phyloP scores from a whole-genome alignment of 1,140 invertebrate genomes.

The Hyphantria cunea region DNA sequence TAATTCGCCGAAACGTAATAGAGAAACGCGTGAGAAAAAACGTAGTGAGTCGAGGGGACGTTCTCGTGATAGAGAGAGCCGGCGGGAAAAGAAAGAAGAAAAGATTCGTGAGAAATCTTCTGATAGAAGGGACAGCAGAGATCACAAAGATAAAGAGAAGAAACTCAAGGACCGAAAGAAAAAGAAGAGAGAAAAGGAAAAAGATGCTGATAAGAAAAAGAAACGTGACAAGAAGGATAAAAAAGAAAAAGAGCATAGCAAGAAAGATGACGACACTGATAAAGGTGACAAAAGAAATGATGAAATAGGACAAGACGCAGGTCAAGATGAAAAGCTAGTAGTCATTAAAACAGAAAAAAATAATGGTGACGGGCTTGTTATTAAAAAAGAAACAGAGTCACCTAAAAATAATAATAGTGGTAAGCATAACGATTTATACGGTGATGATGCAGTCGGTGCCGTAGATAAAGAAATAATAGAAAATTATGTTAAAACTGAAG shows the following conservation, averaged over 20 bases:
- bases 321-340: conserved; percentile 24
- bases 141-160: conserved; percentile 76
- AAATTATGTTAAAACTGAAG: conserved; percentile 71
- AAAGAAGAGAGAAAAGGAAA: conserved; percentile 76
- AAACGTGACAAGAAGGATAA: conserved; percentile 78
- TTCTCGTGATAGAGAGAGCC: conserved; percentile 61
- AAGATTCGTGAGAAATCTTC: conserved; percentile 66
- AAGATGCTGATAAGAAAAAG: conserved; percentile 74
- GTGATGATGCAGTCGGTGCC: conserved; percentile 67
- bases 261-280: conserved; percentile 47
- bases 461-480: conserved; percentile 78
- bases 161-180: conserved; percentile 78
- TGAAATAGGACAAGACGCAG: conserved; percentile 29
- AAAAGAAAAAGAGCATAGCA: conserved; percentile 66
- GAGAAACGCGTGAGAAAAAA: conserved; percentile 67
- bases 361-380: conserved; percentile 19
- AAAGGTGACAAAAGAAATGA: conserved; percentile 36
- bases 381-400: conserved; percentile 23
- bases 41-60: conserved; percentile 72
- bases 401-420: conserved; percentile 37
- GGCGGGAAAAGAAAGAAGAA: conserved; percentile 72
- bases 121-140: conserved; percentile 55
- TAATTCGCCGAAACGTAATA: conserved; percentile 62
- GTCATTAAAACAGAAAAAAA: conserved; percentile 31
- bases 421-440: conserved; percentile 68